Evolutionary conservation across 2,888 invertebrate species (phyloP).

Genomic region (Drosophila incognita): DNA sequence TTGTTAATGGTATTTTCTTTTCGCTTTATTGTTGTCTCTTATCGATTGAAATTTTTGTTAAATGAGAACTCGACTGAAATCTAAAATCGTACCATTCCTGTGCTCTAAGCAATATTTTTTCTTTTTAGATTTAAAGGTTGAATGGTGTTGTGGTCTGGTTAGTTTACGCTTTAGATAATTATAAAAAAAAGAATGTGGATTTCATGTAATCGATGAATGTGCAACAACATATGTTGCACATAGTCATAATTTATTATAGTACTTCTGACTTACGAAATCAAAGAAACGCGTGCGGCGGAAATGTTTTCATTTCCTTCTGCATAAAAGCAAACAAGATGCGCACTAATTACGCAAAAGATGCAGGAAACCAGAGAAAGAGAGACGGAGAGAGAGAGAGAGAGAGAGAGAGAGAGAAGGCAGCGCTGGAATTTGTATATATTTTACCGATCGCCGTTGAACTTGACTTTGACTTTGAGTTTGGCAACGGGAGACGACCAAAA

Average conservation of each 20-base stretch:
- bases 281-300: constrained; percentile 33
- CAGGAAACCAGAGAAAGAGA: neutral
- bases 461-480: constrained; percentile 75
- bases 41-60: neutral
- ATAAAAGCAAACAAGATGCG: constrained; percentile 11
- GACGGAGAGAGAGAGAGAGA: too few species aligned
- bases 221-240: constrained; percentile 15
- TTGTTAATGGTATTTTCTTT: neutral
- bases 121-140: neutral
- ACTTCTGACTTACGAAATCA: constrained; percentile 20
- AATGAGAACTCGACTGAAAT: neutral
- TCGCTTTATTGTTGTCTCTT: neutral
- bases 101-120: neutral
- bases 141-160: neutral
- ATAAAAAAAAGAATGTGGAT: neutral
- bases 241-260: neutral
- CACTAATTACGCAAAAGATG: constrained; percentile 25
- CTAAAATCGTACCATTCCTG: neutral
- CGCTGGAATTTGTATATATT: constrained; percentile 7
- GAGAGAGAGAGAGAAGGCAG: neutral
- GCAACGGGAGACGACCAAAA: constrained; percentile 44
- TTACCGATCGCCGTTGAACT: constrained; percentile 67
- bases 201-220: neutral
- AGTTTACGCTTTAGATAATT: neutral
- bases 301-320: constrained; percentile 36